These are phyloP conservation scores for Brachionus sp. DNA, from an alignment of 1,140 invertebrate genomes.

Conservation along the genomic window DNA sequence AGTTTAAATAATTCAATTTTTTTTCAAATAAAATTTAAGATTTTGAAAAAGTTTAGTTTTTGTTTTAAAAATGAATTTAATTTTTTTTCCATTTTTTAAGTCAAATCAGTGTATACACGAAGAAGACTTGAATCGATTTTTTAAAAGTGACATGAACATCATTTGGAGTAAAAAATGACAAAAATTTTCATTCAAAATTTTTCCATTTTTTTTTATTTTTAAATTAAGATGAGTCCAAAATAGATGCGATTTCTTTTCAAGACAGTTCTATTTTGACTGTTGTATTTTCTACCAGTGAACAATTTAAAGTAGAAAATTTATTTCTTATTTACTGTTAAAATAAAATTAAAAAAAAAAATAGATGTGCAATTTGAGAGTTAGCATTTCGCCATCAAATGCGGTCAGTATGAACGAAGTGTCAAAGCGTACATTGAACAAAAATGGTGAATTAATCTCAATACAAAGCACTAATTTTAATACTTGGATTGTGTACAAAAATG, in stretches of 20 bases:
- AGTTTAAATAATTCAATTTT: too few relatives aligned
- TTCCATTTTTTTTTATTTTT: not conserved
- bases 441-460: not conserved
- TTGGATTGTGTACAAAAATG: conserved; percentile 21
- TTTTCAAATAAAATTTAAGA: too few relatives aligned
- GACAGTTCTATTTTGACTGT: not conserved
- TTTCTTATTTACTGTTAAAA: not conserved
- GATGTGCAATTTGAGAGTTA: not conserved
- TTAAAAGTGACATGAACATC: not conserved
- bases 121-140: conserved; percentile 10
- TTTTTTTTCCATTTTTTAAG: not conserved
- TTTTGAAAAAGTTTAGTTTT: too few relatives aligned
- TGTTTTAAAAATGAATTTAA: not conserved
- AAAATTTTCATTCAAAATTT: not conserved
- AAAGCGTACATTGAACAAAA: not conserved
- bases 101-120: not conserved
- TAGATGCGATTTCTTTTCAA: not conserved
- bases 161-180: conserved; percentile 5
- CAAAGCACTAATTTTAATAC: conserved; percentile 24
- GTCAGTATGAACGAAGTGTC: not conserved
- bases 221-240: conserved; percentile 11
- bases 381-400: not conserved
- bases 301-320: not conserved
- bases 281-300: conserved; percentile 8
- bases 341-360: not conserved